Conservation (phyloP, 1,140 invertebrate genomes). For the Dufourea novaeangliae region DNA sequence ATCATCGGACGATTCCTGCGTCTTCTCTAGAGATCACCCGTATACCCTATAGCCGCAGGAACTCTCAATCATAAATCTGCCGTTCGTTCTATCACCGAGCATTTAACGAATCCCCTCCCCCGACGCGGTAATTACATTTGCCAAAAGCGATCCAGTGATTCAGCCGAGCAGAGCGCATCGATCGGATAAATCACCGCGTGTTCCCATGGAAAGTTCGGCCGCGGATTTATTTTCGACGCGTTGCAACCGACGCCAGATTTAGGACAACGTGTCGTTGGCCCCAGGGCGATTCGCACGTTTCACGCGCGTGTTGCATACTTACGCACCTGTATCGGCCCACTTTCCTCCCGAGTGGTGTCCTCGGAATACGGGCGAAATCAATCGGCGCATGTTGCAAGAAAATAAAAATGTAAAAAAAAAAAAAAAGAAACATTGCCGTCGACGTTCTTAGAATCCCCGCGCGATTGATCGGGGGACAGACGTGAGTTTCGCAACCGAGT, state of each 20-base stretch:
- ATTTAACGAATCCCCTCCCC: no score
- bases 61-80: no score
- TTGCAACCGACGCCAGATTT: slow-evolving; percentile 55
- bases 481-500: slow-evolving; percentile 5
- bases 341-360: slow-evolving; percentile 47
- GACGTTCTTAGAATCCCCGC: slow-evolving; percentile 7
- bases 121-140: no score
- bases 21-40: no score
- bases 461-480: not conserved
- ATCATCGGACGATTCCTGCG: no score
- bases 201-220: slow-evolving; percentile 39
- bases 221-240: slow-evolving; percentile 60
- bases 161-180: not conserved
- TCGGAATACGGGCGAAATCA: slow-evolving; percentile 46
- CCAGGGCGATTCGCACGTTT: slow-evolving; percentile 44
- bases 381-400: slow-evolving; percentile 35
- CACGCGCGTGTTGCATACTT: slow-evolving; percentile 54
- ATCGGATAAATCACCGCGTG: slow-evolving; percentile 32
- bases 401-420: no score
- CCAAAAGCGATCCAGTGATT: no score
- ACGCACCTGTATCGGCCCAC: slow-evolving; percentile 55
- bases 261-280: slow-evolving; percentile 63
- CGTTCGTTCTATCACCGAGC: no score
- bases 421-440: slow-evolving; percentile 17
- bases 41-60: no score